Percentiles rank a stretch among this genome's conserved stretches.
Evolutionary conservation across 2,113 vertebrate species (phyloP).

Genomic region (Chiloscyllium plagiosum): DNA sequence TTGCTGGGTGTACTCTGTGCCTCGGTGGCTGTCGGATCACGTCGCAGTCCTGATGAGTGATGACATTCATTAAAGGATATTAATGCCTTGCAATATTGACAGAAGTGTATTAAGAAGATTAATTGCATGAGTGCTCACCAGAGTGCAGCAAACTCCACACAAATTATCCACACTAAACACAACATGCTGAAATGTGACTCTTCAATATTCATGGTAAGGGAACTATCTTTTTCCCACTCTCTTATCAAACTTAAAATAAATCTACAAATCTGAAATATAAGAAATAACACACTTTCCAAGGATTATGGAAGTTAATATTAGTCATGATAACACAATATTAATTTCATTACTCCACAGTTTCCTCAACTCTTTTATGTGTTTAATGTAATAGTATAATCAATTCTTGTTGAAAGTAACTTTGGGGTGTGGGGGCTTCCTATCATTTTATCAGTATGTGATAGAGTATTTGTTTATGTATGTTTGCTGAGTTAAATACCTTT

Average conservation of each 20-base stretch:
- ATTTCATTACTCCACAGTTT: not conserved
- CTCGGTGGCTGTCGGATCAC: not conserved
- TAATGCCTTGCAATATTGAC: not conserved
- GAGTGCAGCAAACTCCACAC: not conserved
- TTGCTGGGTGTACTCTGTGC: not conserved
- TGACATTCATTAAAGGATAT: not conserved
- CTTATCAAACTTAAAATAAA: not conserved
- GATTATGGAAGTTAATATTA: not conserved
- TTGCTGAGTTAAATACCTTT: not conserved
- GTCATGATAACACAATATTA: not conserved
- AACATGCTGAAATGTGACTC: not conserved
- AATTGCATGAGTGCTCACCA: not conserved
- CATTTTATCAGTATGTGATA: not conserved
- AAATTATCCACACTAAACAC: not conserved
- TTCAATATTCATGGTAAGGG: not conserved
- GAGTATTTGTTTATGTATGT: not conserved
- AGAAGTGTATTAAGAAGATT: constrained; percentile 1
- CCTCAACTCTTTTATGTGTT: not conserved
- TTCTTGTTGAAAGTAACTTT: not conserved
- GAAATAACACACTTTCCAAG: not conserved
- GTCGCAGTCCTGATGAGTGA: not conserved
- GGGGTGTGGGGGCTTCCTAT: not conserved
- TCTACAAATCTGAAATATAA: not conserved
- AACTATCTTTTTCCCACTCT: not conserved
- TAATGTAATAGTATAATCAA: not conserved